Conservation (phyloP, 2,888 invertebrate species). For the Hypselothyrea guttata region DNA sequence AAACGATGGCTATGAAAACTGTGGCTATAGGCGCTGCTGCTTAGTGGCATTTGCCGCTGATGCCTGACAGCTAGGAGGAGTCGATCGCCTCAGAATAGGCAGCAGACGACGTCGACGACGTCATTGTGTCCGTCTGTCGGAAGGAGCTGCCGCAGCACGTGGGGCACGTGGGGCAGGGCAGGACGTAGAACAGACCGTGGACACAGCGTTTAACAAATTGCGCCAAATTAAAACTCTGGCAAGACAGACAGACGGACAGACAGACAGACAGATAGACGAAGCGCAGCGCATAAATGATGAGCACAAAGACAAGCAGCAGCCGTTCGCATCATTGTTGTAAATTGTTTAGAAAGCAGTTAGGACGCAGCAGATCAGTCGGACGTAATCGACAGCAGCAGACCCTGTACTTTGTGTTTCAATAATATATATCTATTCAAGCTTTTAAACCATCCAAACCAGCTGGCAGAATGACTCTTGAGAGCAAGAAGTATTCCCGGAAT, state of each 20-base stretch:
- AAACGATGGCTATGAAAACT: too few relatives aligned
- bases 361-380: too few relatives aligned
- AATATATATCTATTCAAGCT: too few relatives aligned
- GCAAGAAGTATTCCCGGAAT: too few relatives aligned
- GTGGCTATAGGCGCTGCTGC: slow-evolving; percentile 12
- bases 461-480: too few relatives aligned
- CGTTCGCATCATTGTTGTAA: slow-evolving; percentile 30
- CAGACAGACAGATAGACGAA: background rate
- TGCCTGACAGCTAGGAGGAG: slow-evolving; percentile 58
- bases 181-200: background rate
- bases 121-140: slow-evolving; percentile 34
- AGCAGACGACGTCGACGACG: too few relatives aligned
- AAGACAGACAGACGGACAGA: slow-evolving; percentile 23
- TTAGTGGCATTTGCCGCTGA: slow-evolving; percentile 70
- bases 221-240: slow-evolving; percentile 54
- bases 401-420: too few relatives aligned
- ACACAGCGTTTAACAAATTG: slow-evolving; percentile 60
- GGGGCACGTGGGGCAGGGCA: slow-evolving; percentile 6
- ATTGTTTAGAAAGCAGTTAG: slow-evolving; percentile 45
- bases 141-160: slow-evolving; percentile 29
- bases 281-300: slow-evolving; percentile 37
- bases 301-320: background rate
- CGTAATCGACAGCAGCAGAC: too few relatives aligned
- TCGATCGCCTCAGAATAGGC: slow-evolving; percentile 25
- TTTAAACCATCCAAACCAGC: too few relatives aligned